A percentile compares a stretch with the other conserved stretches of the same genome.
phyloP scores from a whole-genome alignment of 2,113 vertebrate genomes.

The Coptodon rendalli region DNA sequence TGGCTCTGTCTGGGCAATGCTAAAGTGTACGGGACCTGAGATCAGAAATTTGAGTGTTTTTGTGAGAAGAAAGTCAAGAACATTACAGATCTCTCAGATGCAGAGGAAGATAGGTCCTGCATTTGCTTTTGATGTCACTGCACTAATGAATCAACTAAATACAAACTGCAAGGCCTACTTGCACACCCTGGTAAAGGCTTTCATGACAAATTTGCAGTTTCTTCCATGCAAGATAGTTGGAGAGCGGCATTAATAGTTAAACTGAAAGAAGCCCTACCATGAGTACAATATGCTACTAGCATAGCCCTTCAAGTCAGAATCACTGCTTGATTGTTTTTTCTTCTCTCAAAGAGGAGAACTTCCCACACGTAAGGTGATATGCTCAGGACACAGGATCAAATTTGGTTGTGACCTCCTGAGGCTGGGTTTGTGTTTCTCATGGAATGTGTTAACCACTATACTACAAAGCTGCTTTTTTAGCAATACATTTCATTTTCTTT shows the following conservation, averaged over 20 bases:
- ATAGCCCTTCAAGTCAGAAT: not conserved
- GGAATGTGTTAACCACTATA: not conserved
- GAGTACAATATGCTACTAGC: not conserved
- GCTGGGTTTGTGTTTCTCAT: not conserved
- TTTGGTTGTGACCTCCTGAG: accelerated
- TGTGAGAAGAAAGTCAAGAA: not conserved
- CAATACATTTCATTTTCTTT: not conserved
- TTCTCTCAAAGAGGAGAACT: not conserved
- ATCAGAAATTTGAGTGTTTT: not conserved
- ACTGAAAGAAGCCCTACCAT: not conserved
- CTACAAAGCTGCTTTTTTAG: accelerated
- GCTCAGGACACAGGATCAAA: not conserved
- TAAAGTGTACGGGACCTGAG: not conserved
- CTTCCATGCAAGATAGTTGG: not conserved
- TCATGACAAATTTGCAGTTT: not conserved
- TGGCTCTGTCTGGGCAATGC: not conserved
- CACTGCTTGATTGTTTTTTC: too few relatives aligned
- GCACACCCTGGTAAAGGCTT: not conserved
- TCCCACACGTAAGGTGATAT: not conserved
- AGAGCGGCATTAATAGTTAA: not conserved
- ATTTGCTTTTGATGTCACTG: not conserved
- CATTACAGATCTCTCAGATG: not conserved
- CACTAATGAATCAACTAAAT: not conserved
- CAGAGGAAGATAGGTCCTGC: not conserved
- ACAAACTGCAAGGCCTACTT: not conserved